Evolutionary conservation across 30 jellyfish, hydroid and myxozoan genomes (phyloP).

Genomic region (Hydractinia echinata): DNA sequence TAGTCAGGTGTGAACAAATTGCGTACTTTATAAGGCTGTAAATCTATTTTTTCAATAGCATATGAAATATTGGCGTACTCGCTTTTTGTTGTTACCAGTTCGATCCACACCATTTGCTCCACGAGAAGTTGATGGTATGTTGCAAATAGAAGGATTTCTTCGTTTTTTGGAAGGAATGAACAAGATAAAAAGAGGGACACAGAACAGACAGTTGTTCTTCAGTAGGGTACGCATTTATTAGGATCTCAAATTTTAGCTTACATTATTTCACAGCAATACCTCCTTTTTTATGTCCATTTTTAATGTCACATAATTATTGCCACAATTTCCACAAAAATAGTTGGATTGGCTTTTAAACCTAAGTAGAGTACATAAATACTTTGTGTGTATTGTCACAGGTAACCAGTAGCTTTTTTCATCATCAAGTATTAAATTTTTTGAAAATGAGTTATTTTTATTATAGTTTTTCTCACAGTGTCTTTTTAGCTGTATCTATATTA

Average conservation of each 20-base stretch:
- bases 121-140: conserved; percentile 49
- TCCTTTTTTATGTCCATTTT: too few species aligned
- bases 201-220: conserved; percentile 55
- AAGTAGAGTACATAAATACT: too few species aligned
- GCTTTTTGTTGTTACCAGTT: conserved; percentile 73
- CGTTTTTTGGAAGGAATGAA: conserved; percentile 73
- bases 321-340: too few species aligned
- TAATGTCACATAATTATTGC: too few species aligned
- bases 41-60: conserved; percentile 30
- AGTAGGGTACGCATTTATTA: conserved; percentile 59
- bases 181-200: conserved; percentile 54
- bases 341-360: too few species aligned
- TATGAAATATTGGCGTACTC: conserved; percentile 72
- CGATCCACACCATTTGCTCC: conserved; percentile 38
- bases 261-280: not conserved
- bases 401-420: too few species aligned
- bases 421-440: too few species aligned
- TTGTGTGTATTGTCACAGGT: too few species aligned
- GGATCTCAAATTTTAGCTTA: not conserved
- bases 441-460: too few species aligned
- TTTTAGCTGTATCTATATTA: too few species aligned
- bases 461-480: too few species aligned
- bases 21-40: not conserved
- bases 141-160: conserved; percentile 71
- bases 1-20: too few species aligned